phyloP scores from a whole-genome alignment of 2,113 vertebrate genomes.

The Chinchilla lanigera region DNA sequence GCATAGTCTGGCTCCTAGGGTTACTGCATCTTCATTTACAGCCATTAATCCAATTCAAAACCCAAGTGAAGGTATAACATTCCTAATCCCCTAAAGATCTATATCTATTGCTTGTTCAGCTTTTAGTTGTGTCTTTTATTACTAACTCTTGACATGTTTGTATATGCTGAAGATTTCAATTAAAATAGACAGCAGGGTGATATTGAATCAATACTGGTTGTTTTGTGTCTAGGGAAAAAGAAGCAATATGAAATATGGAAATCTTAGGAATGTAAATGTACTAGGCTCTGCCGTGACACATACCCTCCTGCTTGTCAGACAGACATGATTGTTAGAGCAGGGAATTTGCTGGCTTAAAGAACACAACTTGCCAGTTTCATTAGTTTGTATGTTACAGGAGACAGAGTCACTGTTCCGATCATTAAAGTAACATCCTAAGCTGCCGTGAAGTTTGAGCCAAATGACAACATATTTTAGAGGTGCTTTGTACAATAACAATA shows the following conservation, averaged over 20 bases:
- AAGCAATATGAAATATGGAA: conserved; percentile 72
- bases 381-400: conserved; percentile 76
- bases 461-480: conserved; percentile 81
- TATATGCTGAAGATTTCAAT: conserved; percentile 77
- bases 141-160: conserved; percentile 73
- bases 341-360: conserved; percentile 83
- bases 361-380: conserved; percentile 81
- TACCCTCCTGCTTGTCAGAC: conserved; percentile 68
- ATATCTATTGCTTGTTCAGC: conserved; percentile 66
- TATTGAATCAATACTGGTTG: conserved; percentile 66
- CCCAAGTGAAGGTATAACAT: conserved; percentile 20
- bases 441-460: conserved; percentile 84
- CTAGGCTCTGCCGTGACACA: conserved; percentile 53
- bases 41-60: conserved; percentile 60
- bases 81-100: conserved; percentile 62
- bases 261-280: conserved; percentile 55
- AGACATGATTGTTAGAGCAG: conserved; percentile 81
- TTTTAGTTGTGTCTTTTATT: conserved; percentile 71
- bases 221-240: conserved; percentile 61
- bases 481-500: conserved; percentile 74
- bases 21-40: conserved; percentile 24
- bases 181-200: conserved; percentile 76
- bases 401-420: conserved; percentile 77
- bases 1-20: not conserved
- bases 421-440: conserved; percentile 81